Base-by-base conservation (phyloP, 2,113 vertebrate species). In the Myrmophylax atrothorax region DNA sequence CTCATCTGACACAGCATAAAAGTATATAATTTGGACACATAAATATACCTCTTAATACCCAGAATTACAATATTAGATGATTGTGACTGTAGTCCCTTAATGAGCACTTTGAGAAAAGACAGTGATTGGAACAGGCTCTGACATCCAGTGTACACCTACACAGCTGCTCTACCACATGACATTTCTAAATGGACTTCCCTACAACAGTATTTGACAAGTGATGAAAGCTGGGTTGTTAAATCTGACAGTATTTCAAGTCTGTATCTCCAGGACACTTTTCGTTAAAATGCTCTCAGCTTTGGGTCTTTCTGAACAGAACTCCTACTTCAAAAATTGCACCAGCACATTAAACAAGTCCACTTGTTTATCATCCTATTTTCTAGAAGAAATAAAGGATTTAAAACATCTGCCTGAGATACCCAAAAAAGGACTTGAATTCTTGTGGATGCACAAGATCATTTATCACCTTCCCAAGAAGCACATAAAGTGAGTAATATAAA, bases 121-220 rank as follows among this genome's bases (percentile, higher is more conserved):
- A 81, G 68, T 35, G 79, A 95, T 68, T n/a, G 47, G 82, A 89
- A 90, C 56, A 76, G 29, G 37, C 24, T 94, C 25, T 90, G 94
- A 92, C 84, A 85, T 31, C 40, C 83, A 52, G 55, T 47, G 49
- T 62, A 49, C 69, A 91, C 67, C 79, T 92, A 85, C 62, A 69
- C 66, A 90, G 78, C 81, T 79, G 84, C 83, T 95, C 60, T 31
- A 8, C 35, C 50, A 49, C 56, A 66, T 84, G 81, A 50, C 86
- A 92, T 68, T 84, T 89, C 86, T 68, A 72, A 92, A 91, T 47
- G 70, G 80, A 35, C n/a, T 94, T 88, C 55, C 50, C 82, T 84
- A 46, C 67, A 94, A 91, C 80, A 77, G 38, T 26, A 73, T 87
- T 56, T 96, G 96, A 97, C 87, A 96, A 77, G 66, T 63, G 67